A percentile compares a stretch with the other conserved stretches of the same genome.
Conservation (phyloP, 2,113 vertebrate genomes). For the Buteo buteo region DNA sequence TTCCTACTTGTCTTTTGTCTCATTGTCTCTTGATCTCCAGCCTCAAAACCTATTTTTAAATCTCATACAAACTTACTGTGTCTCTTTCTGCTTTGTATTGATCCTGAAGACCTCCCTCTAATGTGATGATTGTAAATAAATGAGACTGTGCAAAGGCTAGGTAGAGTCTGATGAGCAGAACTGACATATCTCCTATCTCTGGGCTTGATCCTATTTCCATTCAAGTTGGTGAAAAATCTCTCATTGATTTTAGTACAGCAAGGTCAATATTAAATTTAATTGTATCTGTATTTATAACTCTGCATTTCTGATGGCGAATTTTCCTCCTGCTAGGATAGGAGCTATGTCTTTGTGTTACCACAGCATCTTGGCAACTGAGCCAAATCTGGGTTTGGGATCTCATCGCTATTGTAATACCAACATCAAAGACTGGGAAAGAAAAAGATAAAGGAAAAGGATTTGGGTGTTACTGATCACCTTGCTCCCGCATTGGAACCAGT, state of each 20-base stretch:
- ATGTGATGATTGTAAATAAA: conserved; percentile 20
- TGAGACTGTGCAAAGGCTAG: neutral
- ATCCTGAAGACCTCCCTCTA: conserved; percentile 3
- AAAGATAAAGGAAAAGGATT: neutral
- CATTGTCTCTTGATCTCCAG: neutral
- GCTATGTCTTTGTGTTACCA: neutral
- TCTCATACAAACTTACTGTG: neutral
- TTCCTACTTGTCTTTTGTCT: neutral
- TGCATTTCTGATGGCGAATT: neutral
- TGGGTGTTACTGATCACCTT: neutral
- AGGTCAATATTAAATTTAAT: conserved; percentile 40
- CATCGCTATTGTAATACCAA: neutral
- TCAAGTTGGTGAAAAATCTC: neutral
- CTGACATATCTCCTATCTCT: neutral
- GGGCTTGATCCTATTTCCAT: neutral
- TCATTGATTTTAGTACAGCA: conserved; percentile 20
- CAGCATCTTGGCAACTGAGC: neutral
- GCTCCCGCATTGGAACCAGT: neutral
- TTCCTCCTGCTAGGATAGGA: neutral
- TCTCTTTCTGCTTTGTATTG: neutral
- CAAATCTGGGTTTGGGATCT: neutral
- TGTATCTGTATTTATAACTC: conserved; percentile 3
- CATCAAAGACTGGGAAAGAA: neutral
- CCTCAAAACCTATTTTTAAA: neutral
- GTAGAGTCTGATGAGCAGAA: neutral